phyloP scores from a whole-genome alignment of 2,113 vertebrate species.

The Ptyas mucosa region DNA sequence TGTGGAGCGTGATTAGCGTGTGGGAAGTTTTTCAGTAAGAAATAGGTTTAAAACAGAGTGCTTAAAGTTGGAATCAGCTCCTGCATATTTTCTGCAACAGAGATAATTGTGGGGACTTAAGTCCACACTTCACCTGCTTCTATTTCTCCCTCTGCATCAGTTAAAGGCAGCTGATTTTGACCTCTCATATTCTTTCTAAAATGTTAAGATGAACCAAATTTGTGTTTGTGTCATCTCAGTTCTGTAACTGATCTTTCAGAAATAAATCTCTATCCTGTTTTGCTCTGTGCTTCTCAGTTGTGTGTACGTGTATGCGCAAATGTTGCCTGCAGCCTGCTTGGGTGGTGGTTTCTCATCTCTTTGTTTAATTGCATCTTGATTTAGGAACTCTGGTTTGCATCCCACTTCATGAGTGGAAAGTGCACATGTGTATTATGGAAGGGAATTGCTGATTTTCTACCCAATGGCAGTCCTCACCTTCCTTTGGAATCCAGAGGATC shows the following conservation, averaged over 20 bases:
- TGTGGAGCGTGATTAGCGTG: slow-evolving; percentile 37
- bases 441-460: neutral
- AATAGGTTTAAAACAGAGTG: neutral
- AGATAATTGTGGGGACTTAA: slow-evolving; percentile 58
- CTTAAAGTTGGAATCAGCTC: slow-evolving; percentile 19
- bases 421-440: neutral
- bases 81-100: slow-evolving; percentile 9
- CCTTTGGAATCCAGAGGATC: neutral
- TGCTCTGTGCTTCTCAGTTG: slow-evolving; percentile 63
- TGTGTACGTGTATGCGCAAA: slow-evolving; percentile 52
- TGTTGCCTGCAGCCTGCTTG: slow-evolving; percentile 44
- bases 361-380: slow-evolving; percentile 47
- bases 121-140: slow-evolving; percentile 47
- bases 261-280: slow-evolving; percentile 65
- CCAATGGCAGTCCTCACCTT: neutral
- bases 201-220: slow-evolving; percentile 52
- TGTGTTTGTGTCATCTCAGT: slow-evolving; percentile 62
- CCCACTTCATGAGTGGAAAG: neutral
- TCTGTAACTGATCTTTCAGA: slow-evolving; percentile 69
- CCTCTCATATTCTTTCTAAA: slow-evolving; percentile 45
- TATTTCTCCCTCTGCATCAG: slow-evolving; percentile 43
- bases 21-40: slow-evolving; percentile 32
- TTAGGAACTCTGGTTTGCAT: slow-evolving; percentile 9
- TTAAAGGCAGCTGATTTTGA: slow-evolving; percentile 33
- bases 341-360: slow-evolving; percentile 63